These are phyloP conservation scores for Galemys pyrenaicus DNA, from an alignment of 2,113 vertebrate genomes.

Conservation along the genomic window DNA sequence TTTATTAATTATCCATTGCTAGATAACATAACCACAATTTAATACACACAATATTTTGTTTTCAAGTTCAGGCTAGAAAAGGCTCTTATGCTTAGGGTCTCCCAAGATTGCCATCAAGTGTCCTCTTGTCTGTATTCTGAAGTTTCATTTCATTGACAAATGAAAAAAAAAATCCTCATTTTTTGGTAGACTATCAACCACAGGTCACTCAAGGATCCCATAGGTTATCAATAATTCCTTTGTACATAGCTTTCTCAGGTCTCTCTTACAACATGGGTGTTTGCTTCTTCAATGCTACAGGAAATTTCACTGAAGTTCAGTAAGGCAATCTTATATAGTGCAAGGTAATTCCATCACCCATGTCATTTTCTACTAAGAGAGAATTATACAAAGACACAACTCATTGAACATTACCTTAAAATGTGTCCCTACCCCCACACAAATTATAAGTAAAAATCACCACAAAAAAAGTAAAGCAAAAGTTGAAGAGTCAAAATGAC, in stretches of 20 bases:
- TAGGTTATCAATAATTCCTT: background rate
- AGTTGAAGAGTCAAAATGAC: background rate
- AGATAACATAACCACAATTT: background rate
- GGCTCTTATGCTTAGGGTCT: background rate
- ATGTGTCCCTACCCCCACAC: background rate
- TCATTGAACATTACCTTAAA: background rate
- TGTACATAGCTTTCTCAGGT: background rate
- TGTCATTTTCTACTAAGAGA: background rate
- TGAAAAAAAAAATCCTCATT: background rate
- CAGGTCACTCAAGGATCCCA: background rate
- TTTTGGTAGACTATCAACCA: background rate
- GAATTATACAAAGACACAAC: too few relatives aligned
- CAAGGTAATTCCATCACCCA: background rate
- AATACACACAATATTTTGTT: background rate
- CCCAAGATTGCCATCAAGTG: background rate
- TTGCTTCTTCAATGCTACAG: background rate
- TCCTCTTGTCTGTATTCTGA: background rate
- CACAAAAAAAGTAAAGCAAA: background rate
- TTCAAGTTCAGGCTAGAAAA: background rate
- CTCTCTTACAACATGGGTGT: background rate
- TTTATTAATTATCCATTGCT: background rate
- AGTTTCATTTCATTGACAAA: background rate
- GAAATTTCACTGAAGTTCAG: background rate
- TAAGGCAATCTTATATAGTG: background rate
- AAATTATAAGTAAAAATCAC: background rate